Evolutionary conservation across 92 coral and sea anemone species (phyloP), one percentile per base, ranked within the genome.

Genomic region (Phenganax stokvisi): DNA sequence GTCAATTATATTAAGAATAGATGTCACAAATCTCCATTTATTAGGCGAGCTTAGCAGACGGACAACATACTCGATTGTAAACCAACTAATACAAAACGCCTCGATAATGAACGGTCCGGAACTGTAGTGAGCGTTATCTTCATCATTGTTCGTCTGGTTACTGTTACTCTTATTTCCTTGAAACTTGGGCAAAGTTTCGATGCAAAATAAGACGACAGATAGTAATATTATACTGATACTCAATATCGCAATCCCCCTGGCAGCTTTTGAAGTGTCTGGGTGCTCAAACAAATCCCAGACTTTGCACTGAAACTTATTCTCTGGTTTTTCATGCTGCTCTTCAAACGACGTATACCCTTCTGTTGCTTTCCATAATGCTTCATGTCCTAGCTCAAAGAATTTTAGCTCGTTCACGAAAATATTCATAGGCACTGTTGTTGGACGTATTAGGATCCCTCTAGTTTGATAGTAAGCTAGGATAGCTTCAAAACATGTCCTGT

Each of bases 401-500:
- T 89, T 91, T 37, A 96, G 72, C 68, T 96, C 97, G 65, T 90
- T 89, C 6, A 96, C 86, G 85, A 96, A 96, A 6, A 96, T 97
- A 79, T 92, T 90, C 47, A 93, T 85, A 44, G 99, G 99, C 65
- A 96, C 91, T 74, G 79, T 86, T 15, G 92, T 90, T 3, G 99
- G 99, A 47, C 96, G 89, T 15, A 96, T 96, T 0, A 96, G 82
- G 17, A 96, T 89, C 12, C 99, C 99, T 44, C 88, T 85, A 9
- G 97, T 96, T 89, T 96, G 99, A 62, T 96, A 96, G 84, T 89
- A 96, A 6, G 99, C 89, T 52, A 96, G 77, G 58, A 96, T 96
- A 12, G 99, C 92, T 62, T 96, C 99, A 81, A 96, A 96, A 72
- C 99, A 96, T 37, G 92, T 84, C 51, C 99, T 75, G 85, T 96